These are phyloP conservation scores for Dipus sagitta DNA, from an alignment of 2,797 vertebrate species.

Conservation along the genomic window DNA sequence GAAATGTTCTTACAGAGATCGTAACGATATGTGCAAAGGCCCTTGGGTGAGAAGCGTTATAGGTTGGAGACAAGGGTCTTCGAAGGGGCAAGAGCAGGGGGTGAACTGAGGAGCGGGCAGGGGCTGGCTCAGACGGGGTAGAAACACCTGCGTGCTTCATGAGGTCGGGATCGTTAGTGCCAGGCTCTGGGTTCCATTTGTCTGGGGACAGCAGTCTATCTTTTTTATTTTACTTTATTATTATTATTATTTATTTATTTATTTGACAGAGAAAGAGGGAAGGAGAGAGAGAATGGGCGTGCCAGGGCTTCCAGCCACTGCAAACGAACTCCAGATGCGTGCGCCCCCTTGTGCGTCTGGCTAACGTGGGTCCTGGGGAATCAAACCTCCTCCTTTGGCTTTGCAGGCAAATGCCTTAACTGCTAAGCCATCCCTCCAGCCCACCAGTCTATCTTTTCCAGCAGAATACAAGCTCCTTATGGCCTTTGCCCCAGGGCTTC, in stretches of 20 bases:
- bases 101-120: not conserved
- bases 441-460: not conserved
- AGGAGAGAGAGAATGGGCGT: too few species aligned
- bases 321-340: too few species aligned
- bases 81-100: not conserved
- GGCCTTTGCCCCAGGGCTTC: not conserved
- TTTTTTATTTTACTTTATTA: too few species aligned
- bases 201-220: not conserved
- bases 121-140: not conserved
- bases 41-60: not conserved
- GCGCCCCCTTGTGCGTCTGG: too few species aligned
- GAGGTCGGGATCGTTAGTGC: not conserved
- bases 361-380: too few species aligned
- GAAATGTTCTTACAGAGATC: not conserved
- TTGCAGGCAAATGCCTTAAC: too few species aligned
- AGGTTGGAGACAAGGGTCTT: not conserved
- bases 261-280: too few species aligned
- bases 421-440: too few species aligned
- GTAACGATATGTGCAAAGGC: not conserved
- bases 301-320: too few species aligned
- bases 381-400: too few species aligned
- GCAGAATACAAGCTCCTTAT: not conserved
- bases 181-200: not conserved
- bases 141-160: not conserved
- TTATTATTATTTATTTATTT: too few species aligned